phyloP scores from a whole-genome alignment of 2,888 invertebrate species.

The Pseudanteris insignis region DNA sequence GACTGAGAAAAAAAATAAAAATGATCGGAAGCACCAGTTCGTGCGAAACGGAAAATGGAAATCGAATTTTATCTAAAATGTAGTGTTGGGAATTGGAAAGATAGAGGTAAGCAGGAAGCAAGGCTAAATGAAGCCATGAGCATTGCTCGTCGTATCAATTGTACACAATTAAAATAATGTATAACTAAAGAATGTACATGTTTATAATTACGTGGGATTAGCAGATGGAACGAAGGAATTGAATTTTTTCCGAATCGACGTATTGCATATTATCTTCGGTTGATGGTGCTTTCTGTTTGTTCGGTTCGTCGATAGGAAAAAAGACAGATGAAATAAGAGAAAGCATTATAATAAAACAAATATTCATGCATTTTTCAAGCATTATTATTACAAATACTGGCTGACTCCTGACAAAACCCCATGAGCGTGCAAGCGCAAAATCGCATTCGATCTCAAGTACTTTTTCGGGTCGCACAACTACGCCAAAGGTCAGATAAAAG shows the following conservation, averaged over 20 bases:
- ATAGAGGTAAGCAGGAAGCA: slow-evolving; percentile 57
- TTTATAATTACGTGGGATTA: slow-evolving; percentile 44
- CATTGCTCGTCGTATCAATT: slow-evolving; percentile 59
- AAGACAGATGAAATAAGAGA: slow-evolving; percentile 66
- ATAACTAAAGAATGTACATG: slow-evolving; percentile 47
- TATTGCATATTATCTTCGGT: background rate
- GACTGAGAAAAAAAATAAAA: slow-evolving; percentile 6
- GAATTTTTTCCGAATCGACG: slow-evolving; percentile 38
- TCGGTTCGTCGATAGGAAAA: slow-evolving; percentile 51
- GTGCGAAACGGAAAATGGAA: too few relatives aligned
- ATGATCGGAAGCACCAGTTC: too few relatives aligned
- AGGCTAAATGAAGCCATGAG: slow-evolving; percentile 59
- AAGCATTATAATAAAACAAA: slow-evolving; percentile 77
- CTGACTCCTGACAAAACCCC: slow-evolving; percentile 68
- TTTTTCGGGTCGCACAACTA: slow-evolving; percentile 47
- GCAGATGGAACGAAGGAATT: slow-evolving; percentile 31
- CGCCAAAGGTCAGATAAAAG: slow-evolving; percentile 45
- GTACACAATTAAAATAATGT: slow-evolving; percentile 56
- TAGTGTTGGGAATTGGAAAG: too few relatives aligned
- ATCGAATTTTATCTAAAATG: too few relatives aligned
- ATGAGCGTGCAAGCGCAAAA: slow-evolving; percentile 67
- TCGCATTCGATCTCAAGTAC: slow-evolving; percentile 62
- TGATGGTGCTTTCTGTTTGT: background rate
- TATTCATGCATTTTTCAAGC: slow-evolving; percentile 86
- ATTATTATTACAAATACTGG: slow-evolving; percentile 87